These are phyloP conservation scores for Anolis apletophallus DNA, from an alignment of 2,797 vertebrate species.

Conservation along the genomic window DNA sequence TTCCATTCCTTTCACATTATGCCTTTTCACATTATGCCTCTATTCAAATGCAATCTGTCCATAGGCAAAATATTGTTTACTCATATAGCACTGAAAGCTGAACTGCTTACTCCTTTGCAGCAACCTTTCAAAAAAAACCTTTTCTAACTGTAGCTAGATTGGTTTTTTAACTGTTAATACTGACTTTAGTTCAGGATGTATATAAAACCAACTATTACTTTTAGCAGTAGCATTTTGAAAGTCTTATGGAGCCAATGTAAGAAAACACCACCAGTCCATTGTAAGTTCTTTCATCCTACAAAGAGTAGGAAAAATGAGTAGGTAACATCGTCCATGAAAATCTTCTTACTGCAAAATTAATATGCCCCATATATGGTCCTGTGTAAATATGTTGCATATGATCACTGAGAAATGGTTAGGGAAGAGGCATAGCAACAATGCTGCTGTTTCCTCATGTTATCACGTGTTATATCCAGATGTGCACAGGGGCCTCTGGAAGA, in stretches of 20 bases:
- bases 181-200: background rate
- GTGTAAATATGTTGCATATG: background rate
- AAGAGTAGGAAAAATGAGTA: background rate
- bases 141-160: background rate
- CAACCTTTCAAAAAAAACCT: background rate
- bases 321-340: background rate
- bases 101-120: background rate
- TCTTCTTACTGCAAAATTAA: conserved; percentile 2
- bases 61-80: background rate
- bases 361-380: background rate
- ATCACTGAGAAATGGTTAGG: background rate
- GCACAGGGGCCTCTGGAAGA: background rate
- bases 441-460: background rate
- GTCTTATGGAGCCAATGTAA: background rate
- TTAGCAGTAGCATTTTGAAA: background rate
- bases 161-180: background rate
- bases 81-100: background rate
- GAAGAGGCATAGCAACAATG: background rate
- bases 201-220: background rate
- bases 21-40: too few species aligned
- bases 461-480: background rate
- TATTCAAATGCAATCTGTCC: background rate
- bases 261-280: background rate
- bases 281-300: background rate
- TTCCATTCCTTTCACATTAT: background rate